Evolutionary conservation across 2,888 invertebrate genomes (phyloP), one percentile per base, ranked within the genome.

Genomic region (Erynnis tages): DNA sequence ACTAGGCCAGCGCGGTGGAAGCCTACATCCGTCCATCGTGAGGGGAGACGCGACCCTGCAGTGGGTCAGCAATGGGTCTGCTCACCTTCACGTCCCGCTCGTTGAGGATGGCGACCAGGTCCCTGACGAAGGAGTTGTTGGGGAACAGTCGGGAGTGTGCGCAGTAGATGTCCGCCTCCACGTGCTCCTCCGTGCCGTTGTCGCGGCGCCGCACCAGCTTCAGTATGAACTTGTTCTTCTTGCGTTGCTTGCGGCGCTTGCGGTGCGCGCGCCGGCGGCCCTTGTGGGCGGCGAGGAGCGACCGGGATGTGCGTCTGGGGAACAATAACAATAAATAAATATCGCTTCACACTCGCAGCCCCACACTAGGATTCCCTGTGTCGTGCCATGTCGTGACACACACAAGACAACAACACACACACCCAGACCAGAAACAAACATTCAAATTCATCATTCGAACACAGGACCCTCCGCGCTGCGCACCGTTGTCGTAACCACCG

Each of bases 151-250:
- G 67, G 0, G 32, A 38, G 47, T 88, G 87, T 11, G 59, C 62
- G 66, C 87, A 88, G 57, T 76, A 73, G 0, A 87, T 60, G 46
- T 85, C 86, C 35, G 75, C 71, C 56, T 88, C 87, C 4, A 88
- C 55, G 46, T 88, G 87, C 0, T 88, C 77, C 5, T 76, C 75
- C 0, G 69, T 61, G 14, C 61, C 56, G 61, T 80, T 79, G 61
- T 80, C 79, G 50, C 38, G 55, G 0, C 67, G 0, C 1, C 41
- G 65, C 1, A 77, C 58, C 4, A 88, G 54, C 38, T 72, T 73
- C 38, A 88, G 57, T 2, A 87, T 75, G 65, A 88, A 88, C 63
- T 85, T 86, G 72, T 88, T 82, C 58, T 83, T 85, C 6, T 57
- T 59, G 6, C 54, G 57, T 34, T 27, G 52, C 34, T 61, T 67